Conservation (phyloP, 2,888 invertebrate genomes). For the Stenichneumon culpator region DNA sequence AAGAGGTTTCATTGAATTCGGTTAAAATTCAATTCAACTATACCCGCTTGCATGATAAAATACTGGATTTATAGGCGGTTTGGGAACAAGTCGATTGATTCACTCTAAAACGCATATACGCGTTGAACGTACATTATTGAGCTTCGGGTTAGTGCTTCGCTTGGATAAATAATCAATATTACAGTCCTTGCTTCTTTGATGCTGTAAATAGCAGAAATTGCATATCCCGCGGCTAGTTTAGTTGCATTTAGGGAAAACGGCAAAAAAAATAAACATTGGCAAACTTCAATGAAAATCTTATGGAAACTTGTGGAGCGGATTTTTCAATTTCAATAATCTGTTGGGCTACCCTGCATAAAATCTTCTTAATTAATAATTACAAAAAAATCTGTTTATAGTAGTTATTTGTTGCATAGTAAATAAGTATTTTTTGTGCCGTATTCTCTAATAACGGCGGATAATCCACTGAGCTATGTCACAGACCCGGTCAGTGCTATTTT, state of each 20-base stretch:
- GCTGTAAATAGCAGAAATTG: conserved; percentile 52
- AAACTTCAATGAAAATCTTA: background rate
- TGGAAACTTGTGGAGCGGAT: background rate
- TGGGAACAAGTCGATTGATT: background rate
- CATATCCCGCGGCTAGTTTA: conserved; percentile 17
- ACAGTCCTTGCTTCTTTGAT: conserved; percentile 49
- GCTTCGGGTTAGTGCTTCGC: conserved; percentile 60
- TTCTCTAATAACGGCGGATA: conserved; percentile 3
- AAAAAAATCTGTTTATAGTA: background rate
- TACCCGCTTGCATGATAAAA: background rate
- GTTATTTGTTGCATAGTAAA: background rate
- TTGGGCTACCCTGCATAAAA: background rate
- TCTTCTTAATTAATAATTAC: background rate
- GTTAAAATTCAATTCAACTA: conserved; percentile 6
- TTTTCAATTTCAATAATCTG: background rate
- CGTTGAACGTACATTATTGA: conserved; percentile 39
- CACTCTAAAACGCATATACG: conserved; percentile 38
- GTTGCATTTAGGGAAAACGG: conserved; percentile 27
- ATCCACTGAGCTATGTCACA: background rate
- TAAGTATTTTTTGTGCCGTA: conserved; percentile 4
- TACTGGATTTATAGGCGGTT: background rate
- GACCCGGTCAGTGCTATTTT: background rate
- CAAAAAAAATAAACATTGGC: background rate
- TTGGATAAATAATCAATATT: conserved; percentile 34
- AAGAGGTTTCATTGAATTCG: background rate